Evolutionary conservation across 2,888 invertebrate genomes (phyloP).

Genomic region (Leptopilina syphax): DNA sequence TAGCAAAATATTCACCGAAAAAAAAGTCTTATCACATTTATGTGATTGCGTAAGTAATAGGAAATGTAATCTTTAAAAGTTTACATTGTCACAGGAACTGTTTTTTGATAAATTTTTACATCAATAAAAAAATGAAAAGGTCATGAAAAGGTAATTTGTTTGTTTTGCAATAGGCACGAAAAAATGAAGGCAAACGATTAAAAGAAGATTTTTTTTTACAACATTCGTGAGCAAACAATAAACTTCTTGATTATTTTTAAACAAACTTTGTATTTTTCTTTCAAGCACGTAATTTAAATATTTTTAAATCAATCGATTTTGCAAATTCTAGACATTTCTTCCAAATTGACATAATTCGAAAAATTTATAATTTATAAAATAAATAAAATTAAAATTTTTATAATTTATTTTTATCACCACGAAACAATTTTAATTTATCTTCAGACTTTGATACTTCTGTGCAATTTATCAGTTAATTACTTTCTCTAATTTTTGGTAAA

Average conservation of each 20-base stretch:
- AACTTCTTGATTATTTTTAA: too few relatives aligned
- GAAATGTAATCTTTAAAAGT: conserved; percentile 14
- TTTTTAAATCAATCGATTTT: too few relatives aligned
- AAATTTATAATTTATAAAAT: not conserved
- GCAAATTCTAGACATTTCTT: too few relatives aligned
- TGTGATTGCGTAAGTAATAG: not conserved
- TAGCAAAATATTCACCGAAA: conserved; percentile 1
- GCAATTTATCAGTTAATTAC: not conserved
- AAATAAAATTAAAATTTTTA: not conserved
- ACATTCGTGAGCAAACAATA: too few relatives aligned
- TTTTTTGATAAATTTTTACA: not conserved
- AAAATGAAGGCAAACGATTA: too few relatives aligned
- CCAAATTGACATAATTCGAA: too few relatives aligned
- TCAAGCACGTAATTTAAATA: too few relatives aligned
- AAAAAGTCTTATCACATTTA: conserved; percentile 13
- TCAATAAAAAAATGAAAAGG: not conserved
- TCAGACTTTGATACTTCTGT: conserved; percentile 2
- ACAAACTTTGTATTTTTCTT: too few relatives aligned
- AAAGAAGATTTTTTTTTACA: too few relatives aligned
- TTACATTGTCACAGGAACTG: not conserved
- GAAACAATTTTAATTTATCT: not conserved
- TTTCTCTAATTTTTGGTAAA: not conserved
- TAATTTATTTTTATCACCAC: not conserved
- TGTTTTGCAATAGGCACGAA: not conserved
- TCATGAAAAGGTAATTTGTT: not conserved